Percentiles rank a stretch among this genome's conserved stretches.
Evolutionary conservation across 2,113 vertebrate genomes (phyloP).

Genomic region (Xyliphius kryptos): DNA sequence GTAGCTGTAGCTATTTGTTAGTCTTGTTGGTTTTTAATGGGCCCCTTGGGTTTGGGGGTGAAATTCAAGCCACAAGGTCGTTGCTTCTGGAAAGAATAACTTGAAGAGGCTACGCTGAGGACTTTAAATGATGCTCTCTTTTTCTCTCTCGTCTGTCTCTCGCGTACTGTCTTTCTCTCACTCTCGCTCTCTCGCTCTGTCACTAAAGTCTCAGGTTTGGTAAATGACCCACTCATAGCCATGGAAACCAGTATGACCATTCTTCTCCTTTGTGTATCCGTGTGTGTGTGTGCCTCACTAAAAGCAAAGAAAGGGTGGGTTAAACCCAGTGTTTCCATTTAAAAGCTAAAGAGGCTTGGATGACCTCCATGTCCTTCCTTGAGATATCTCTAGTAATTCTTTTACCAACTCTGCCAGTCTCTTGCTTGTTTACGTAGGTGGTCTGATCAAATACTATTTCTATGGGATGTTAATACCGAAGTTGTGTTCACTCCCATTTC

Average conservation of each 20-base stretch:
- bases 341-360: slow-evolving; percentile 50
- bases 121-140: slow-evolving; percentile 39
- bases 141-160: slow-evolving; percentile 26
- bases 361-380: slow-evolving; percentile 36
- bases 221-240: slow-evolving; percentile 51
- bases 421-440: slow-evolving; percentile 1
- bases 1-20: slow-evolving; percentile 22
- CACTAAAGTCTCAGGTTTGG: slow-evolving; percentile 13
- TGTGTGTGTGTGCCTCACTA: slow-evolving; percentile 39
- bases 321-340: slow-evolving; percentile 51
- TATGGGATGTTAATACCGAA: slow-evolving; percentile 1
- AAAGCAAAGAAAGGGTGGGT: slow-evolving; percentile 44
- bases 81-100: slow-evolving; percentile 51
- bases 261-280: slow-evolving; percentile 32
- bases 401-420: slow-evolving; percentile 51
- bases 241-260: slow-evolving; percentile 61
- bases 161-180: slow-evolving; percentile 4
- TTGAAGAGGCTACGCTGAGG: slow-evolving; percentile 55
- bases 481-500: not conserved
- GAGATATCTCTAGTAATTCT: slow-evolving; percentile 60
- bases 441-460: slow-evolving; percentile 3
- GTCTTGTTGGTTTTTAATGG: slow-evolving; percentile 23
- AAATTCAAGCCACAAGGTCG: slow-evolving; percentile 39
- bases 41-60: slow-evolving; percentile 41
- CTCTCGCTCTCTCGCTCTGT: slow-evolving; percentile 41